A percentile compares a stretch with the other conserved stretches of the same genome.
These are phyloP conservation scores for Dicranocentrus wangi DNA, from an alignment of 2,888 invertebrate species.

Conservation along the genomic window DNA sequence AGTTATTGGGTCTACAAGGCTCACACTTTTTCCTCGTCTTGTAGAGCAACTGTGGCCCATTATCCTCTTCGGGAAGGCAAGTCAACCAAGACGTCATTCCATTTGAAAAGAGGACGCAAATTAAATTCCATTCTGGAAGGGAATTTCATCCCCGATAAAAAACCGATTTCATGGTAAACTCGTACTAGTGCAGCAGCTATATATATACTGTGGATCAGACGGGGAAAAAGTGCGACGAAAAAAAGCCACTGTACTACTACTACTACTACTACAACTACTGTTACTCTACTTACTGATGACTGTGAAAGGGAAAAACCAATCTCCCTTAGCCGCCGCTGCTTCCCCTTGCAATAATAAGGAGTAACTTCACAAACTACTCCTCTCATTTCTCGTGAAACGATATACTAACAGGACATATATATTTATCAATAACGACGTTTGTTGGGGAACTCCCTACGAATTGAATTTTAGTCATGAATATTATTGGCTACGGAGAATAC, in stretches of 20 bases:
- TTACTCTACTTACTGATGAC: background rate
- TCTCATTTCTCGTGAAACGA: too few relatives aligned
- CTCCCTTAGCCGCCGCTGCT: background rate
- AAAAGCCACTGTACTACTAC: background rate
- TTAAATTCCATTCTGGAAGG: background rate
- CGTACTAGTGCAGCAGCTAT: background rate
- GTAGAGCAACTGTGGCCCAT: background rate
- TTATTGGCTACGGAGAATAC: slow-evolving; percentile 1
- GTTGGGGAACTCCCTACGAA: too few relatives aligned
- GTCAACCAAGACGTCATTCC: slow-evolving; percentile 8
- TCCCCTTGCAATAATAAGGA: too few relatives aligned
- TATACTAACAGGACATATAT: background rate
- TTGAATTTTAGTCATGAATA: slow-evolving; percentile 44
- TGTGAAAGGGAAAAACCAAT: background rate
- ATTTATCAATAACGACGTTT: too few relatives aligned
- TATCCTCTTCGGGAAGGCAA: background rate
- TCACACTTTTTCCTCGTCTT: too few relatives aligned
- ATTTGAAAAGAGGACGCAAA: background rate
- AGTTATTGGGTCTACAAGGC: background rate
- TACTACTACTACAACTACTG: too few relatives aligned
- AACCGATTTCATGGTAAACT: background rate
- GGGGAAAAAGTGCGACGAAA: background rate
- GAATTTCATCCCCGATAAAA: background rate
- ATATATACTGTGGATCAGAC: background rate
- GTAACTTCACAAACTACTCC: too few relatives aligned